phyloP scores from a whole-genome alignment of 2,888 invertebrate genomes.

The Polymixis flavicincta region DNA sequence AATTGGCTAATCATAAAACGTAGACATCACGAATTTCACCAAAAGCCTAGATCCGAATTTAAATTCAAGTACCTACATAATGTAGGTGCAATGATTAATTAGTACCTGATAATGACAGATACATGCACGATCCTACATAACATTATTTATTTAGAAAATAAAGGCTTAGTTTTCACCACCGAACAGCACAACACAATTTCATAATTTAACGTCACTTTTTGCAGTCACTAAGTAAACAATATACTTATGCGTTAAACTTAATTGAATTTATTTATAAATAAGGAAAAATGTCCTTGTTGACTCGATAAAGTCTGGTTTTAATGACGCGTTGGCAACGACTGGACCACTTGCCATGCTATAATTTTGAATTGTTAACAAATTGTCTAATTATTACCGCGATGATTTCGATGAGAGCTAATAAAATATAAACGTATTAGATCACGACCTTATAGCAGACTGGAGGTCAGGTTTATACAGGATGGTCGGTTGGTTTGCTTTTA shows the following conservation, averaged over 20 bases:
- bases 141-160: constrained; percentile 7
- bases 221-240: constrained; percentile 10
- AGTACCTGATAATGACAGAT: constrained; percentile 29
- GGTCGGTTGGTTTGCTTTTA: constrained; percentile 23
- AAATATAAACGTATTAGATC: constrained; percentile 65
- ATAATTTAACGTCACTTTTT: constrained; percentile 21
- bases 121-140: constrained; percentile 18
- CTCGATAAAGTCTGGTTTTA: constrained; percentile 44
- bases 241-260: background rate
- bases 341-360: constrained; percentile 38
- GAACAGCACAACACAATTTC: constrained; percentile 24
- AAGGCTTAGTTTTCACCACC: constrained; percentile 15
- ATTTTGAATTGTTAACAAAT: constrained; percentile 67
- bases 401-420: constrained; percentile 80
- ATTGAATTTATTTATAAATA: constrained; percentile 15
- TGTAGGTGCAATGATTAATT: constrained; percentile 33
- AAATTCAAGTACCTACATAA: background rate
- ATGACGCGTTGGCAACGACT: constrained; percentile 44
- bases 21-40: constrained; percentile 3
- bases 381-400: constrained; percentile 75
- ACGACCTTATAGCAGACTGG: constrained; percentile 48
- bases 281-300: constrained; percentile 53
- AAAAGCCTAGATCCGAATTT: constrained; percentile 12
- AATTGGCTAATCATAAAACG: constrained; percentile 16
- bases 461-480: constrained; percentile 59